These are phyloP conservation scores for Chanos chanos DNA, from an alignment of 2,797 vertebrate species.

Conservation along the genomic window DNA sequence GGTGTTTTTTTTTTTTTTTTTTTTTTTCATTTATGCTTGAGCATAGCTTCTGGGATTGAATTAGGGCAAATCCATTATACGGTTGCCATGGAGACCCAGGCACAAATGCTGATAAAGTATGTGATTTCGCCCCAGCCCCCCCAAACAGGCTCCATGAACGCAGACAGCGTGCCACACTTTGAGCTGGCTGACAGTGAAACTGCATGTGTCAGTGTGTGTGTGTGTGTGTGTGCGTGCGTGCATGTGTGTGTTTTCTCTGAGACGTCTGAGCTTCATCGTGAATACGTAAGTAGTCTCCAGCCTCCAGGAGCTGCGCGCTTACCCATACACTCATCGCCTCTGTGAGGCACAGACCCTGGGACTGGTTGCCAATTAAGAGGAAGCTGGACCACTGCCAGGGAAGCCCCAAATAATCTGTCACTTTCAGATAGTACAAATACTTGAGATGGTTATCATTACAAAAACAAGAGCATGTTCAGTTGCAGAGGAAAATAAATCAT, in stretches of 20 bases:
- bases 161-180: slow-evolving; percentile 31
- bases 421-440: slow-evolving; percentile 35
- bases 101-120: slow-evolving; percentile 68
- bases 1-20: neutral
- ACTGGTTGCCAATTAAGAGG: slow-evolving; percentile 33
- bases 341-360: slow-evolving; percentile 17
- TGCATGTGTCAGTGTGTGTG: slow-evolving; percentile 19
- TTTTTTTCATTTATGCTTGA: slow-evolving; percentile 40
- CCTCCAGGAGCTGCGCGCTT: slow-evolving; percentile 28
- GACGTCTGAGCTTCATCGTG: slow-evolving; percentile 29
- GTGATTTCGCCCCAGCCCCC: slow-evolving; percentile 48
- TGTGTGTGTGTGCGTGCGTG: neutral
- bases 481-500: slow-evolving; percentile 25
- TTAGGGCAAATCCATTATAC: slow-evolving; percentile 79
- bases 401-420: slow-evolving; percentile 39
- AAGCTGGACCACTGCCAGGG: slow-evolving; percentile 28
- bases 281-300: slow-evolving; percentile 32
- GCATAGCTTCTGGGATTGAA: slow-evolving; percentile 78
- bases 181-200: slow-evolving; percentile 31
- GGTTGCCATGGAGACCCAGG: slow-evolving; percentile 79
- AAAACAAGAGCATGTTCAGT: slow-evolving; percentile 37
- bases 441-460: slow-evolving; percentile 41
- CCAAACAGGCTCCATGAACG: slow-evolving; percentile 38
- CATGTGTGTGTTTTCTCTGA: neutral
- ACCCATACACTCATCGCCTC: slow-evolving; percentile 24